These are phyloP conservation scores for Rhyacichthys aspro DNA, from an alignment of 2,797 vertebrate species.

Conservation along the genomic window DNA sequence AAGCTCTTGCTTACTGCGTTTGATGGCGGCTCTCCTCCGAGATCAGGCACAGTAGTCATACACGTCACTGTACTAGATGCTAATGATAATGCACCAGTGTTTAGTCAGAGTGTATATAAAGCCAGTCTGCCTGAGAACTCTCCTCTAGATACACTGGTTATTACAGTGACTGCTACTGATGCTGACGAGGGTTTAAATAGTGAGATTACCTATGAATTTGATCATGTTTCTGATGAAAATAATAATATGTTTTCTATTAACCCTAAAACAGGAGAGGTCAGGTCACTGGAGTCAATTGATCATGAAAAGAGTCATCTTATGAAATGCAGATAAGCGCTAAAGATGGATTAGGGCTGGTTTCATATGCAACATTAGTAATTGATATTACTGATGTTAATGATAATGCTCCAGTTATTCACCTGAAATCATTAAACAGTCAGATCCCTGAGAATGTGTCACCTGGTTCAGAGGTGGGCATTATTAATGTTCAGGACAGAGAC, in stretches of 20 bases:
- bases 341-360: constrained; percentile 24
- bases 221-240: constrained; percentile 14
- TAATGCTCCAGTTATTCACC: constrained; percentile 68
- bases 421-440: constrained; percentile 71
- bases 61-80: constrained; percentile 38
- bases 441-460: constrained; percentile 36
- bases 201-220: constrained; percentile 41
- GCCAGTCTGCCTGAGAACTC: constrained; percentile 58
- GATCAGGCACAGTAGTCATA: constrained; percentile 56
- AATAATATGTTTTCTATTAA: constrained; percentile 34
- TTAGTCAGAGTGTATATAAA: constrained; percentile 48
- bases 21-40: constrained; percentile 54
- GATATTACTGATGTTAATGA: constrained; percentile 61
- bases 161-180: constrained; percentile 58
- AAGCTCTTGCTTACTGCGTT: constrained; percentile 36
- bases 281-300: constrained; percentile 35
- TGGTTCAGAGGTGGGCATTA: constrained; percentile 43
- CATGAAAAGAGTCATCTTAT: constrained; percentile 35
- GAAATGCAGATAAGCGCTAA: constrained; percentile 39
- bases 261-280: constrained; percentile 23
- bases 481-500: constrained; percentile 64
- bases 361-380: constrained; percentile 36
- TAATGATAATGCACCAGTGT: constrained; percentile 57
- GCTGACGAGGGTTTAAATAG: constrained; percentile 68
- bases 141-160: constrained; percentile 43